Base-by-base conservation (phyloP, 2,113 vertebrate genomes). In the Riparia riparia region DNA sequence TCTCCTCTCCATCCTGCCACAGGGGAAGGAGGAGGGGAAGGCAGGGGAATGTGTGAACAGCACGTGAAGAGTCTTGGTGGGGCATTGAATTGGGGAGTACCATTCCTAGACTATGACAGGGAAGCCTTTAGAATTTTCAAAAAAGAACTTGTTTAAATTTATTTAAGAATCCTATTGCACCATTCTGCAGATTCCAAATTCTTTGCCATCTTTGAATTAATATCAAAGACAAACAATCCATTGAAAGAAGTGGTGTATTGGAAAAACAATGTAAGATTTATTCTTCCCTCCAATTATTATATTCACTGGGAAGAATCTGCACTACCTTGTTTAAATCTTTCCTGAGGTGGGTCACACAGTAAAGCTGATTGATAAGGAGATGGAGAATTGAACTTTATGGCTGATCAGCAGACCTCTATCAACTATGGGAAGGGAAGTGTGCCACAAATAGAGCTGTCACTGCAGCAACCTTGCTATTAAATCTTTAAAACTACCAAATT, bases 401-500 rank as follows among this genome's bases (percentile, higher is more conserved):
- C 81, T 87, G 76, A 96, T 90, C 53, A 93, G 24, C 49, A 93
- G 93, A 95, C 47, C 79, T 83, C 91, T 70, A 94, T 96, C 96
- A 96, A 25, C 60, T 60, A 41, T 54, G 22, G n/a, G 69, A 96
- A 80, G 54, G 45, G 10, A 39, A 63, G 34, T 81, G 39, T 66
- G 76, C 34, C 91, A 93, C 93, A 96, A 81, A 97, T 63, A 95
- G 91, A 94, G 47, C 77, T 94, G 65, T 96, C 81, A 50, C 79
- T 50, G 57, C 78, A 12, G 12, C 69, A 86, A 41, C 39, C 14
- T 42, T 12, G 34, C 68, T 82, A 71, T 90, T 97, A 96, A 95
- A 97, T 97, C 92, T 97, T 95, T 93, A 89, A 88, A 97, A 77
- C 64, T 42, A 28, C 58, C 24, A 89, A 81, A 97, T 96, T 91